Conservation (phyloP, 2,113 vertebrate species). For the Symphodus melops region DNA sequence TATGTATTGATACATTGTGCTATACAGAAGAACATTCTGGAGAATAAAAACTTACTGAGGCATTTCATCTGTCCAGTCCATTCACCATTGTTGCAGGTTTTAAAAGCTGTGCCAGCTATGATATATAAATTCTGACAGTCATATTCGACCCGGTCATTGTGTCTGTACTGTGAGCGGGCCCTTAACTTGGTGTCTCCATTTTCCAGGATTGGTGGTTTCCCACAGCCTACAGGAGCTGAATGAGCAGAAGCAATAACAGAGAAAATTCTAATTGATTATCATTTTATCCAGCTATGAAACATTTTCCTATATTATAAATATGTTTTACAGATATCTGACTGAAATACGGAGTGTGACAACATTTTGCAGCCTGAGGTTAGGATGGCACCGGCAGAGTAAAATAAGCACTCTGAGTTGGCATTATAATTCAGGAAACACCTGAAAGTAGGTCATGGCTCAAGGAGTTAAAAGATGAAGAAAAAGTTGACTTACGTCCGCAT, state of each 20-base stretch:
- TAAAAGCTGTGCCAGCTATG: neutral
- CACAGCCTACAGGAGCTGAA: conserved; percentile 24
- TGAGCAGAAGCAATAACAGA: neutral
- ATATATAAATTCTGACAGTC: neutral
- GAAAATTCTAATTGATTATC: too few species aligned
- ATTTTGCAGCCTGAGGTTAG: neutral
- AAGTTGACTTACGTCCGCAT: conserved; percentile 82
- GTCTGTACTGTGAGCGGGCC: accelerated
- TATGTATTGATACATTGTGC: too few species aligned
- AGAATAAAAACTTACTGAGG: conserved; percentile 51
- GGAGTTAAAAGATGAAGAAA: neutral
- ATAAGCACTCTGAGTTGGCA: too few species aligned
- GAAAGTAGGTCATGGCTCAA: too few species aligned
- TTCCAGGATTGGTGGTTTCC: neutral
- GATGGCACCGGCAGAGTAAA: too few species aligned
- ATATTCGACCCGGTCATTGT: conserved; percentile 26
- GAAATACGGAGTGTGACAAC: neutral
- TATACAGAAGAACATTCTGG: neutral
- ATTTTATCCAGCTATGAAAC: too few species aligned
- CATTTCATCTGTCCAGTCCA: conserved; percentile 62
- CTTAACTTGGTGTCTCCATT: conserved; percentile 8
- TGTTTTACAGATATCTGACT: neutral
- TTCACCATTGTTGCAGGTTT: conserved; percentile 47
- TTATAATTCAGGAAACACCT: too few species aligned
- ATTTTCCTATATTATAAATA: too few species aligned